These are phyloP conservation scores for Macrotis lagotis DNA, from an alignment of 2,113 vertebrate species.

Conservation along the genomic window DNA sequence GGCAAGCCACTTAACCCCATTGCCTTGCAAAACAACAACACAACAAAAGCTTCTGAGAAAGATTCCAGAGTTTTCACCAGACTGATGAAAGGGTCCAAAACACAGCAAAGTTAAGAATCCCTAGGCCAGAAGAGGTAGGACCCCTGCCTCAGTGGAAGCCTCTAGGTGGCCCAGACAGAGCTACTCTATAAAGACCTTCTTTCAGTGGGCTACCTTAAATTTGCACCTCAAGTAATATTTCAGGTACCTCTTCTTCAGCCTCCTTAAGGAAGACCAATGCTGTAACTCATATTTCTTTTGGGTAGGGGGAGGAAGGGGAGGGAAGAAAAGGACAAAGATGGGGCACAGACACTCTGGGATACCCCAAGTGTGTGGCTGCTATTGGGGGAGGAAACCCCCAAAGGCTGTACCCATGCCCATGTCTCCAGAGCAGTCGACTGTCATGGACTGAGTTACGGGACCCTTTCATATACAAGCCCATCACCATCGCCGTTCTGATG, in stretches of 20 bases:
- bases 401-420: not conserved
- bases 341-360: not conserved
- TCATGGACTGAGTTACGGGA: conserved; percentile 86
- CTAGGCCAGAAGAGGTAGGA: not conserved
- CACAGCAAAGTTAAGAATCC: not conserved
- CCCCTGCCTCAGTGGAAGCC: not conserved
- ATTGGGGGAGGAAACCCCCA: not conserved
- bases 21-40: too few species aligned
- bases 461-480: conserved; percentile 88
- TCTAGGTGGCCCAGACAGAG: too few species aligned
- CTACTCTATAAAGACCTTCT: not conserved
- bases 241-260: not conserved
- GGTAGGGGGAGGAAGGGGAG: not conserved
- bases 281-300: not conserved
- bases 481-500: conserved; percentile 90
- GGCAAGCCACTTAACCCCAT: too few species aligned
- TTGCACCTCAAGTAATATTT: not conserved
- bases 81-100: not conserved
- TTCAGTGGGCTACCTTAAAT: not conserved
- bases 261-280: not conserved
- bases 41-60: too few species aligned
- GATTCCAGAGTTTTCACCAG: not conserved
- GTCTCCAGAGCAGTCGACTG: conserved; percentile 78
- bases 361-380: not conserved
- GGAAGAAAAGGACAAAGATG: not conserved